A percentile compares a stretch with the other conserved stretches of the same genome.
These are phyloP conservation scores for Diuraphis noxia DNA, from an alignment of 1,140 invertebrate genomes.

Conservation along the genomic window DNA sequence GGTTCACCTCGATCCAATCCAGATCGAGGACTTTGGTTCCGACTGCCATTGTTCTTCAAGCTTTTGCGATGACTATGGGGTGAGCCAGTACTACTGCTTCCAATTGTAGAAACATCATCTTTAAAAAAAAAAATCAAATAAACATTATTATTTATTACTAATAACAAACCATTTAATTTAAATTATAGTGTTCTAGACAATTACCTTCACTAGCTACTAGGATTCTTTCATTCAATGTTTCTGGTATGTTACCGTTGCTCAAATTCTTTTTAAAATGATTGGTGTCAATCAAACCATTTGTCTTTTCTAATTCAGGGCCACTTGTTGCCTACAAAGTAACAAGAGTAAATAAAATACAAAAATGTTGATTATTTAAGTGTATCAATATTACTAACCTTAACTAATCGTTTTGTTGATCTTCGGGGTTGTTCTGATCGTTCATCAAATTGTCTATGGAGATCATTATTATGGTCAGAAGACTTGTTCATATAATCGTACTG, in stretches of 20 bases:
- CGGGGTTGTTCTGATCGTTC: constrained; percentile 45
- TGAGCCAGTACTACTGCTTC: constrained; percentile 47
- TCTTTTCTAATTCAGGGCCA: constrained; percentile 42
- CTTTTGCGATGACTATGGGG: constrained; percentile 43
- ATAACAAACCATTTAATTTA: background rate
- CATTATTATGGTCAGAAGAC: constrained; percentile 58
- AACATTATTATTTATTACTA: background rate
- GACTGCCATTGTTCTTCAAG: constrained; percentile 57
- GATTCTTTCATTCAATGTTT: constrained; percentile 45
- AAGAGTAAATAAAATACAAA: background rate
- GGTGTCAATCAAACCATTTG: constrained; percentile 16
- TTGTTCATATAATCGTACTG: constrained; percentile 54
- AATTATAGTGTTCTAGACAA: background rate
- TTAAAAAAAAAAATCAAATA: background rate
- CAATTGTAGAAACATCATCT: constrained; percentile 50
- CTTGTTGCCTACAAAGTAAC: background rate
- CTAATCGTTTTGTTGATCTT: constrained; percentile 51
- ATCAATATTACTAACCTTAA: constrained; percentile 23
- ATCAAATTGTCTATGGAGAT: constrained; percentile 59
- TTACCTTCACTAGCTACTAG: constrained; percentile 48
- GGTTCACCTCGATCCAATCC: constrained; percentile 63
- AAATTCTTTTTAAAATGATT: constrained; percentile 47
- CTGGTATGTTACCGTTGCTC: constrained; percentile 47
- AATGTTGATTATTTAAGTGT: background rate
- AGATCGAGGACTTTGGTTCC: constrained; percentile 64